Evolutionary conservation across 1,140 invertebrate species (phyloP).

Genomic region (Chironomus striatipennis): DNA sequence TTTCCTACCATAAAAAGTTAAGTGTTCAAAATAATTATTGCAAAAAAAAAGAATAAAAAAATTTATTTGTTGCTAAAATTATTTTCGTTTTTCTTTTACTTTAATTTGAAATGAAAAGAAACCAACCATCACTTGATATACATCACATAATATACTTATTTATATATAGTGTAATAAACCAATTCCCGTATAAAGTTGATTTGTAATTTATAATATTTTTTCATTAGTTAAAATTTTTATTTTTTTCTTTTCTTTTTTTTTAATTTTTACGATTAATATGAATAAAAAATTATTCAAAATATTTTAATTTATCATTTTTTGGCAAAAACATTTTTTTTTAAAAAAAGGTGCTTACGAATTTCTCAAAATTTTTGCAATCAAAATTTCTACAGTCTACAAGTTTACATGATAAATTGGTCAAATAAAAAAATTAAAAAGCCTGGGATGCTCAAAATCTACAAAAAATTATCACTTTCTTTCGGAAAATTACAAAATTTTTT

Average conservation of each 20-base stretch:
- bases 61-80: background rate
- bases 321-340: background rate
- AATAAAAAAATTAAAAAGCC: constrained; percentile 25
- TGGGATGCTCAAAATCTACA: background rate
- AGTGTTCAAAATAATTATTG: too few relatives aligned
- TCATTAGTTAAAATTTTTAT: background rate
- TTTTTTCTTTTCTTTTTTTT: constrained; percentile 26
- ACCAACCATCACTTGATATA: background rate
- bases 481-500: background rate
- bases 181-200: constrained; percentile 22
- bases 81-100: background rate
- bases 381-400: constrained; percentile 28
- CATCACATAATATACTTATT: background rate
- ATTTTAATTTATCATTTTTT: constrained; percentile 1
- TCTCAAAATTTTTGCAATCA: constrained; percentile 26
- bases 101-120: background rate
- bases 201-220: constrained; percentile 5
- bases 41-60: background rate
- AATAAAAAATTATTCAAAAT: constrained; percentile 2
- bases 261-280: constrained; percentile 24
- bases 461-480: background rate
- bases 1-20: too few relatives aligned
- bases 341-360: constrained; percentile 6
- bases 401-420: constrained; percentile 25
- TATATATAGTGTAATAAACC: background rate